Evolutionary conservation across 2,113 vertebrate genomes (phyloP).

Genomic region (Ranitomeya variabilis): DNA sequence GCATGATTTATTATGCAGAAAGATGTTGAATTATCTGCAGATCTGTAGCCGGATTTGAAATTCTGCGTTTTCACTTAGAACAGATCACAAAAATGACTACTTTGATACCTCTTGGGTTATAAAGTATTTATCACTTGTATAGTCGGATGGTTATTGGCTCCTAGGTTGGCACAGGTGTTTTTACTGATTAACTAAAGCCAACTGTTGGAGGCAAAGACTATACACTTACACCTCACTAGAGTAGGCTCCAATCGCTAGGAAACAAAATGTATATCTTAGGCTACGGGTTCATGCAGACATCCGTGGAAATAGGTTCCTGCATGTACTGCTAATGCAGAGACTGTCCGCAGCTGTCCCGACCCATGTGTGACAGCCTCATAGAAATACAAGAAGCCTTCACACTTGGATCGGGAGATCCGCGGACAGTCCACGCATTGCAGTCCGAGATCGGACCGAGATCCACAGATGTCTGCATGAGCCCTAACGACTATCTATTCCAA

Average conservation of each 20-base stretch:
- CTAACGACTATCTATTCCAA: too few species aligned
- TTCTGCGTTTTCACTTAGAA: neutral
- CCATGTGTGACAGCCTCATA: too few species aligned
- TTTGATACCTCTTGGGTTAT: neutral
- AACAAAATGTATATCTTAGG: neutral
- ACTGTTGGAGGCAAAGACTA: neutral
- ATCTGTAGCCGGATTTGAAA: constrained; percentile 2
- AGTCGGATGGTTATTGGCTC: constrained; percentile 6
- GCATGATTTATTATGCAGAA: constrained; percentile 14
- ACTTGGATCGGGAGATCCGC: too few species aligned
- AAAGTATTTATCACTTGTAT: neutral
- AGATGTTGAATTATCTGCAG: neutral
- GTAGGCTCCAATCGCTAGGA: neutral
- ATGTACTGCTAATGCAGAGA: too few species aligned
- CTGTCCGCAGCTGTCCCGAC: too few species aligned
- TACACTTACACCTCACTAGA: neutral
- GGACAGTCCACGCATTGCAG: too few species aligned
- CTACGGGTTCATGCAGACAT: too few species aligned
- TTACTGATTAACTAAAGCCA: neutral
- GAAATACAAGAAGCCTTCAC: too few species aligned
- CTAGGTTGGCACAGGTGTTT: neutral
- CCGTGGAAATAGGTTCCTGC: too few species aligned
- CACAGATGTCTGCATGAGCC: too few species aligned
- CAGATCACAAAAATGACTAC: neutral
- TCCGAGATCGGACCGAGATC: too few species aligned